Percentiles rank a stretch among this genome's conserved stretches.
These are phyloP conservation scores for Entosphenus tridentatus DNA, from an alignment of 2,113 vertebrate genomes.

Conservation along the genomic window DNA sequence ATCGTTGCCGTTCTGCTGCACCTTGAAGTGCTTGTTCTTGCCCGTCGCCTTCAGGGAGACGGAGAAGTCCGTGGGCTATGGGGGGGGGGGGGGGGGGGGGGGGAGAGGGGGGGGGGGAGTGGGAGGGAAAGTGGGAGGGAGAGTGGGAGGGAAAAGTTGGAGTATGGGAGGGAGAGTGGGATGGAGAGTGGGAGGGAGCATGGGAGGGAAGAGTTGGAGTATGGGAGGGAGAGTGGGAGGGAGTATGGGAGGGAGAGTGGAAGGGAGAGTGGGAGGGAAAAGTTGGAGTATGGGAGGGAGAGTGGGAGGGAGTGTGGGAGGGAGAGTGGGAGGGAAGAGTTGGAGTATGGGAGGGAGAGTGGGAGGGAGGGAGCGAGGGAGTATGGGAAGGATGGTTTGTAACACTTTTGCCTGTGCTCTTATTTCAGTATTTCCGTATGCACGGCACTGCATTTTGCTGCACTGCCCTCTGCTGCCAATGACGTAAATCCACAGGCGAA, in stretches of 20 bases:
- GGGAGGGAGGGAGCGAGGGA: not conserved
- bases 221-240: not conserved
- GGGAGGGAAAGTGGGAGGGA: not conserved
- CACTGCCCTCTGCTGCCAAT: no score
- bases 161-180: not conserved
- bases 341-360: not conserved
- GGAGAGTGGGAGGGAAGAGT: not conserved
- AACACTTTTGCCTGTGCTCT: no score
- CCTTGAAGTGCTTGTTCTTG: constrained; percentile 87
- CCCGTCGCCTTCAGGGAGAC: constrained; percentile 65
- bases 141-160: not conserved
- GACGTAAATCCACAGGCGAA: no score
- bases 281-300: not conserved
- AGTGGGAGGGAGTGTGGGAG: not conserved
- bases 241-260: not conserved
- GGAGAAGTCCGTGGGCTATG: constrained; percentile 61
- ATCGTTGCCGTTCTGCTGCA: constrained; percentile 53
- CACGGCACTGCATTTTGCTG: no score
- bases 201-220: not conserved
- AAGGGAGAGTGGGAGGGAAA: not conserved
- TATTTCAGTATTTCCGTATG: no score
- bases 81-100: not conserved
- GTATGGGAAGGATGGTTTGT: not conserved
- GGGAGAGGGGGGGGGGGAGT: not conserved
- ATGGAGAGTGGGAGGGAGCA: not conserved